These are phyloP conservation scores for Aphidius colemani DNA, from an alignment of 2,888 invertebrate species.

Conservation along the genomic window DNA sequence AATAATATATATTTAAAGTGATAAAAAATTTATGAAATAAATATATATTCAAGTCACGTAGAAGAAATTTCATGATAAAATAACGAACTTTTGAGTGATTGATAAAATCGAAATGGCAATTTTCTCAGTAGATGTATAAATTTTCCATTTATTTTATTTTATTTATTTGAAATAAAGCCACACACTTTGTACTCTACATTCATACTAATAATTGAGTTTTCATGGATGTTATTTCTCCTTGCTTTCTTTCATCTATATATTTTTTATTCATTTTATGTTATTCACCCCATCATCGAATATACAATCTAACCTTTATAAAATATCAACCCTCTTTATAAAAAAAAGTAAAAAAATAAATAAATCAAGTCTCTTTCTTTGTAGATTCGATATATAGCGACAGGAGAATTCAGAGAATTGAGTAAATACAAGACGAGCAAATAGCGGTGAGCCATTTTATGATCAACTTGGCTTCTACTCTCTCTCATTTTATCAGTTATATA, in stretches of 20 bases:
- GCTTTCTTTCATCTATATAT: not conserved
- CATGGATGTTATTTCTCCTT: constrained; percentile 25
- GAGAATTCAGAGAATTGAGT: constrained; percentile 27
- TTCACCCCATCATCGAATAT: not conserved
- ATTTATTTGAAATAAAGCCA: not conserved
- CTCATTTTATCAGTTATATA: constrained; percentile 13
- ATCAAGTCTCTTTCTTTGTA: constrained; percentile 12
- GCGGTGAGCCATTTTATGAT: constrained; percentile 35
- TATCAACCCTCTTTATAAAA: not conserved
- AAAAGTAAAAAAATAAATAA: no score
- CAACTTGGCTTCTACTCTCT: constrained; percentile 19
- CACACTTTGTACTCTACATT: constrained; percentile 2
- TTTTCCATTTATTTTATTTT: no score
- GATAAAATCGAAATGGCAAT: no score
- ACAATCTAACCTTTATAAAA: not conserved
- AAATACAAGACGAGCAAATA: constrained; percentile 33
- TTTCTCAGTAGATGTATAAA: no score
- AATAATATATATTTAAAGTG: no score
- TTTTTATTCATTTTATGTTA: no score
- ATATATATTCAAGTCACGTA: no score
- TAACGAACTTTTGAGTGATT: no score
- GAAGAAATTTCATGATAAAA: no score
- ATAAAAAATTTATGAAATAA: no score
- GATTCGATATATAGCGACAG: constrained; percentile 23
- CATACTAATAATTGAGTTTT: constrained; percentile 34